Percentiles rank a stretch among this genome's conserved stretches.
Evolutionary conservation across 2,113 vertebrate species (phyloP).

Genomic region (Oncorhynchus clarkii): DNA sequence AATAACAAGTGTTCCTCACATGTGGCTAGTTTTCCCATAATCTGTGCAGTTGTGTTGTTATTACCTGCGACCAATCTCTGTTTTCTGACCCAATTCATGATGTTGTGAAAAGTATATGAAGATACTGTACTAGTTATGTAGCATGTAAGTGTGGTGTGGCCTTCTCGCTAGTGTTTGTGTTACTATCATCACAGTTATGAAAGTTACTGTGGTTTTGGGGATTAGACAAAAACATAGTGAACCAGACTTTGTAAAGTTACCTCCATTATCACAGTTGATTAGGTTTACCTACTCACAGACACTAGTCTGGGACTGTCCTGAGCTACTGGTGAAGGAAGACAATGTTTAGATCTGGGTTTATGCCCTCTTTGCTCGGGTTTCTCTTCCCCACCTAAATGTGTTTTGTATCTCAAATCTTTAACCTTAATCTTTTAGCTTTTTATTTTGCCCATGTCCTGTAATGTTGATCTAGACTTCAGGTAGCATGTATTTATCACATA

Average conservation of each 20-base stretch:
- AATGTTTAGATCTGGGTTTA: neutral
- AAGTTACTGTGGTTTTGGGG: no score
- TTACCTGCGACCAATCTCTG: no score
- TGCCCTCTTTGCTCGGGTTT: neutral
- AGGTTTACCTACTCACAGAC: neutral
- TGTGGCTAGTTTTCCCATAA: no score
- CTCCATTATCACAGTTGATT: neutral
- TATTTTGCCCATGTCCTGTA: neutral
- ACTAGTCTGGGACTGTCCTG: neutral
- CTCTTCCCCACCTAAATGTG: neutral
- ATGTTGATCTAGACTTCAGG: neutral
- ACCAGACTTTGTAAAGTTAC: neutral
- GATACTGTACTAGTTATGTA: no score
- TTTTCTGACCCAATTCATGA: no score
- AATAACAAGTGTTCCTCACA: neutral
- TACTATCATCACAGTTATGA: no score
- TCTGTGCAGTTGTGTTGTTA: no score
- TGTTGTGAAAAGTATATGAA: no score
- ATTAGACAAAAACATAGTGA: neutral
- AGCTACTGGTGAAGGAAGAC: neutral
- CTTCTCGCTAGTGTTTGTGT: no score
- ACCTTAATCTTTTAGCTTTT: neutral
- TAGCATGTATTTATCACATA: neutral
- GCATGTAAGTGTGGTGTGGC: no score
- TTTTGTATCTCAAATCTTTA: neutral